Evolutionary conservation across 2,888 invertebrate genomes (phyloP).

Genomic region (Synergus japonicus): DNA sequence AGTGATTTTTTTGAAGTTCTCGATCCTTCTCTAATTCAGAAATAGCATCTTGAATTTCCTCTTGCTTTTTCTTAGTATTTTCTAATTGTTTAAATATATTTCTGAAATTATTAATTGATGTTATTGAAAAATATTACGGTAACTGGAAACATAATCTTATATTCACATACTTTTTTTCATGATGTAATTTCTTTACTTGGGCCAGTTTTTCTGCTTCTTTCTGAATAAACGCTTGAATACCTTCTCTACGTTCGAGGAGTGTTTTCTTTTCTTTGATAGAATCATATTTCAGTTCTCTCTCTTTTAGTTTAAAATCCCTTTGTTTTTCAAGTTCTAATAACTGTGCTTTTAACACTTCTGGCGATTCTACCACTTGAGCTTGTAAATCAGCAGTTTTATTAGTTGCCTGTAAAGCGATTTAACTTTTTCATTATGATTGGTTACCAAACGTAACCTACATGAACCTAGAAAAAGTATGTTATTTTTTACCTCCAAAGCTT

Average conservation of each 20-base stretch:
- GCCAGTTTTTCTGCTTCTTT: slow-evolving; percentile 54
- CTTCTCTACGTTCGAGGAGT: slow-evolving; percentile 56
- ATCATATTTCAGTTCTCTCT: slow-evolving; percentile 55
- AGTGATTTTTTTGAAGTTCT: slow-evolving; percentile 45
- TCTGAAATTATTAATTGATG: not conserved
- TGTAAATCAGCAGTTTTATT: slow-evolving; percentile 57
- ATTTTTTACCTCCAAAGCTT: slow-evolving; percentile 55
- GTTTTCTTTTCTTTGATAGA: slow-evolving; percentile 60
- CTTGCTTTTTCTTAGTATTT: not conserved
- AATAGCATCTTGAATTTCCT: slow-evolving; percentile 33
- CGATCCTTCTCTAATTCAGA: slow-evolving; percentile 44
- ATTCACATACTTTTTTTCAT: slow-evolving; percentile 54
- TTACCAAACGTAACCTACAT: too few relatives aligned
- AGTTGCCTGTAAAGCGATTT: slow-evolving; percentile 47
- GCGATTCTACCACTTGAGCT: slow-evolving; percentile 61
- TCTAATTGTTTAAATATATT: not conserved
- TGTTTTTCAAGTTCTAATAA: slow-evolving; percentile 58
- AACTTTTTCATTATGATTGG: not conserved
- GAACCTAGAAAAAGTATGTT: not conserved
- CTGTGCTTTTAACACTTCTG: slow-evolving; percentile 56
- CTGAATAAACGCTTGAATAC: slow-evolving; percentile 50
- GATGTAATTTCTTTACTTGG: slow-evolving; percentile 51
- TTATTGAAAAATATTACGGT: not conserved
- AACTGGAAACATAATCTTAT: not conserved
- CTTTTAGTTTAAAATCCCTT: slow-evolving; percentile 51